Evolutionary conservation across 2,797 vertebrate genomes (phyloP), one percentile per base, ranked within the genome.

Genomic region (Ctenopoma kingsleyae): DNA sequence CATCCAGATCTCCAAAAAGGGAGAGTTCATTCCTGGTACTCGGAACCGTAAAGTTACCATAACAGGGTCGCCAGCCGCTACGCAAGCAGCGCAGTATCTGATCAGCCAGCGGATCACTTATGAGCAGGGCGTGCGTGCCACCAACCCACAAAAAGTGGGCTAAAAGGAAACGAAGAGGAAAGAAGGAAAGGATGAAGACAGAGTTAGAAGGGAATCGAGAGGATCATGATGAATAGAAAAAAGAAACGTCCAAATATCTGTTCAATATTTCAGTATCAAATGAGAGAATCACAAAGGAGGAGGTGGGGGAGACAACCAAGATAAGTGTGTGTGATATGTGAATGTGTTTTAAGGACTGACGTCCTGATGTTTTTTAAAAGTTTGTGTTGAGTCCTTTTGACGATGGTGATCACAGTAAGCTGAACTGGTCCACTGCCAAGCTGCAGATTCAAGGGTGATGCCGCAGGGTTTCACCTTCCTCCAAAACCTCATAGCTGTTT

Each of bases 1-100:
- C 81, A 98, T 98, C 92, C 97, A 98, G 94, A 98, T 98, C 93
- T 98, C 97, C 85, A 98, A 98, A 95, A 98, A 98, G 89, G 97
- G 97, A 74, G 97, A 98, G 90, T 98, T 98, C 93, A 96, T 98
- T 90, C 97, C 97, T 68, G 97, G 97, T 92, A 98, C 97, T 86
- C 95, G 97, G 94, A 98, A 97, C 95, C 96, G 97, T 91, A 97
- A 96, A 94, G 97, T 98, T 87, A 98, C 96, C 93, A 98, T 98
- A 92, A 97, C 97, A 61, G 97, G 97, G 91, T 96, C 96, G 32
- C 96, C 96, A 23, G 97, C 96, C 35, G 96, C 97, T 72, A 98
- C 96, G 40, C 97, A 98, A 92, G 97, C 97, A 71, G 97, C 97
- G 54, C 97, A 98, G 93, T 98, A 97, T 95, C 95, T 98, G 92